Percentiles rank a stretch among this genome's conserved stretches.
Conservation (phyloP, 2,113 vertebrate species). For the Plectropomus leopardus region DNA sequence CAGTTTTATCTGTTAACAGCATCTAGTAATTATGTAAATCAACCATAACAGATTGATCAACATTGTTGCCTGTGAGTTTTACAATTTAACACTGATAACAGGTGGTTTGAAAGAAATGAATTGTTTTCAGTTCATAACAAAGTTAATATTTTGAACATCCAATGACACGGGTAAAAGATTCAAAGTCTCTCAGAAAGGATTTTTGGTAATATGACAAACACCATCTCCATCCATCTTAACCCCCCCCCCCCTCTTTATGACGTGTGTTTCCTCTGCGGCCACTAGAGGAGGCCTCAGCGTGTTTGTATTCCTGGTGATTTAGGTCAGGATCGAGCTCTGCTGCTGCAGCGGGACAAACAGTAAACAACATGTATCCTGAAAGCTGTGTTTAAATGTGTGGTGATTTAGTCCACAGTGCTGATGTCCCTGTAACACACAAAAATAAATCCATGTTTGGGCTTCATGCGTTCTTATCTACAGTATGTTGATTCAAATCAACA, state of each 20-base stretch:
- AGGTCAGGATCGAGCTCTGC: slow-evolving; percentile 34
- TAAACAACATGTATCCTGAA: slow-evolving; percentile 20
- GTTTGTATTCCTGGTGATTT: slow-evolving; percentile 39
- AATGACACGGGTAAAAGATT: neutral
- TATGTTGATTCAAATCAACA: slow-evolving; percentile 17
- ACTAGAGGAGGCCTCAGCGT: slow-evolving; percentile 26
- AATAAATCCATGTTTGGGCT: slow-evolving; percentile 26
- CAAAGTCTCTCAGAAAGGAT: neutral
- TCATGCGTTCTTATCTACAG: neutral
- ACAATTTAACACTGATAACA: neutral
- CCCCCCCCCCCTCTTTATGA: neutral
- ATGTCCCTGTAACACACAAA: slow-evolving; percentile 3
- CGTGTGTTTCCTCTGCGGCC: slow-evolving; percentile 24
- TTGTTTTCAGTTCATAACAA: neutral
- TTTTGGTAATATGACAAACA: neutral
- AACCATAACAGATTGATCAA: no score
- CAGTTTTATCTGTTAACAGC: no score
- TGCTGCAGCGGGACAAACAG: slow-evolving; percentile 28
- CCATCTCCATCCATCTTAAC: neutral
- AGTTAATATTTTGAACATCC: neutral
- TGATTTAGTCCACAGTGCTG: slow-evolving; percentile 31
- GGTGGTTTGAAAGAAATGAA: slow-evolving; percentile 1
- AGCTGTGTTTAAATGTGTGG: slow-evolving; percentile 11
- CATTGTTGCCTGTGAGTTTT: no score
- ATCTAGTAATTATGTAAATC: no score